Percentiles rank a stretch among this genome's conserved stretches.
phyloP scores from a whole-genome alignment of 2,797 vertebrate species.

The Chaetodon trifasciatus region DNA sequence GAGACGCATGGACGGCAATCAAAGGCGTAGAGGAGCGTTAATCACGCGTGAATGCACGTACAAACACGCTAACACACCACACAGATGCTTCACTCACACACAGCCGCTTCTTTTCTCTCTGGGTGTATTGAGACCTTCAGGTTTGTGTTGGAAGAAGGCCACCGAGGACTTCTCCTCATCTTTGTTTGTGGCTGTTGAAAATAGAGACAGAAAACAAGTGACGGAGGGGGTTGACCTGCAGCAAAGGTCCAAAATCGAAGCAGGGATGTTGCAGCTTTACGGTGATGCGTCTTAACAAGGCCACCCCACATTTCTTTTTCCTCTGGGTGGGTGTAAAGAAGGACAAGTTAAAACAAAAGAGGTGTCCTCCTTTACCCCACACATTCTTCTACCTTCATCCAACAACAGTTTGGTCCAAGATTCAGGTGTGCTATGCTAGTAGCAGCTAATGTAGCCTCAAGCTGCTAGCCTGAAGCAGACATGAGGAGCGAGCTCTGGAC shows the following conservation, averaged over 20 bases:
- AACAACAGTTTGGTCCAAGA: too few relatives aligned
- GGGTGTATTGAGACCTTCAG: conserved; percentile 49
- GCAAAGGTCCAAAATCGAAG: not conserved
- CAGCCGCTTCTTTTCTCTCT: conserved; percentile 26
- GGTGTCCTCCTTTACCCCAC: not conserved
- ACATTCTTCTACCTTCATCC: not conserved
- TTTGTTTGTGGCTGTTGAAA: not conserved
- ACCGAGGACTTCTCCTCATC: not conserved
- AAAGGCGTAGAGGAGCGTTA: conserved; percentile 19
- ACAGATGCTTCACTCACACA: conserved; percentile 17
- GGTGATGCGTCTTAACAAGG: not conserved
- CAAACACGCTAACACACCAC: conserved; percentile 38
- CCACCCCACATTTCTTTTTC: too few relatives aligned
- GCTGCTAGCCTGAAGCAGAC: not conserved
- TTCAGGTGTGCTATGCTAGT: not conserved
- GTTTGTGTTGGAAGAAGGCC: conserved; percentile 9
- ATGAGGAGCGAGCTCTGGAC: not conserved
- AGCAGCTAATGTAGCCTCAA: not conserved
- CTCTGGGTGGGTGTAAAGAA: conserved; percentile 3
- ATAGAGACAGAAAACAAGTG: not conserved
- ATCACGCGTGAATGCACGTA: conserved; percentile 17
- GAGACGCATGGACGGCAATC: conserved; percentile 20
- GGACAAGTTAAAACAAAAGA: not conserved
- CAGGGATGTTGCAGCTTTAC: not conserved
- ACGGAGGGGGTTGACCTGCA: not conserved